phyloP scores from a whole-genome alignment of 2,113 vertebrate species.

The Pavo muticus region DNA sequence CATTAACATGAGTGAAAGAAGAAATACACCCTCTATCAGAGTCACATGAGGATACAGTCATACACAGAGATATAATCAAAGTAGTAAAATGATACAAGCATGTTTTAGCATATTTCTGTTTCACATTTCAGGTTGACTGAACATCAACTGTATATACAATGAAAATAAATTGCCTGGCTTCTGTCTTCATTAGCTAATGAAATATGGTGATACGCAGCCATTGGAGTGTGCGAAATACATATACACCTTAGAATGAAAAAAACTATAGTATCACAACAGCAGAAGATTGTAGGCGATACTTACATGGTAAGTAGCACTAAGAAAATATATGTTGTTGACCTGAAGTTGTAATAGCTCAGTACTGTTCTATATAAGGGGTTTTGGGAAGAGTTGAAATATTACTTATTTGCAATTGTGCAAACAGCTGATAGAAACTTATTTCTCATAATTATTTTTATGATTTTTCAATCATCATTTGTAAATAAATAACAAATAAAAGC shows the following conservation, averaged over 20 bases:
- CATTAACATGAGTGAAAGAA: background rate
- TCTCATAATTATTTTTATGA: background rate
- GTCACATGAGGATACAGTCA: background rate
- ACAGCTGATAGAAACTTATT: background rate
- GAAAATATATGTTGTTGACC: background rate
- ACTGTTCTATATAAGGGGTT: background rate
- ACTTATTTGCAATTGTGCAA: background rate
- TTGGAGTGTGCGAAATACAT: background rate
- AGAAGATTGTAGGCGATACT: background rate
- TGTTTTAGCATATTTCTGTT: background rate
- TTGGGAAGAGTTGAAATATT: background rate
- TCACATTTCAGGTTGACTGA: background rate
- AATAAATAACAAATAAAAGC: background rate
- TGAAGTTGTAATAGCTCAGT: background rate
- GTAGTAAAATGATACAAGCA: conserved; percentile 2
- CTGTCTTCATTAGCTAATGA: background rate
- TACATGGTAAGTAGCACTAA: background rate
- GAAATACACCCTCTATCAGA: background rate
- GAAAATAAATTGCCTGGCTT: background rate
- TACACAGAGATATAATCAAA: background rate
- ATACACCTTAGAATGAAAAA: background rate
- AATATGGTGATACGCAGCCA: background rate
- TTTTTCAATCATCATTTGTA: background rate
- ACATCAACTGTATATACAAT: background rate
- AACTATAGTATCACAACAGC: background rate